phyloP scores from a whole-genome alignment of 1,140 invertebrate genomes.

The Calliopsis andreniformis region DNA sequence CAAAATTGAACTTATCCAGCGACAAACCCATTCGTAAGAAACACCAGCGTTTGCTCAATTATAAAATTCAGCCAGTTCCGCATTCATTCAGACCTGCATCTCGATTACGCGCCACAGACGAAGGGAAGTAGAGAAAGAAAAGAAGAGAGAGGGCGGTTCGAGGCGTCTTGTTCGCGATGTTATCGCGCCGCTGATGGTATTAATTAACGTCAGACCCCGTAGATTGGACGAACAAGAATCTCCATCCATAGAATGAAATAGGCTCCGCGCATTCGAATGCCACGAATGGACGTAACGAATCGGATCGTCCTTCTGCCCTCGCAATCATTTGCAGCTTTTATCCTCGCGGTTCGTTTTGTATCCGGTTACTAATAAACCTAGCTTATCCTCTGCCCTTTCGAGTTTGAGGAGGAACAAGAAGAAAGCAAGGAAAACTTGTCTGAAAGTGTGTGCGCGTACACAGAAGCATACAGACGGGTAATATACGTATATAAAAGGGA shows the following conservation, averaged over 20 bases:
- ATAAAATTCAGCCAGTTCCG: not conserved
- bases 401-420: not conserved
- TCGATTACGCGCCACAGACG: not conserved
- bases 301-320: not conserved
- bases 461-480: not conserved
- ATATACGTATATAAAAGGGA: not conserved
- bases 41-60: conserved; percentile 6
- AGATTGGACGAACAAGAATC: not conserved
- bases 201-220: conserved; percentile 20
- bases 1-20: no score
- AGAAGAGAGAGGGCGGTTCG: not conserved
- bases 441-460: not conserved
- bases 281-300: not conserved
- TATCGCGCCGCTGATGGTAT: conserved; percentile 2
- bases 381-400: not conserved
- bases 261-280: not conserved
- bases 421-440: not conserved
- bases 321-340: conserved; percentile 22
- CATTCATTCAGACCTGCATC: not conserved
- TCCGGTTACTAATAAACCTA: conserved; percentile 21
- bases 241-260: not conserved
- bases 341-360: conserved; percentile 1
- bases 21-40: not conserved
- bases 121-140: not conserved
- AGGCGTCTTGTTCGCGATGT: not conserved